A percentile compares a stretch with the other conserved stretches of the same genome.
Conservation (phyloP, 2,113 vertebrate genomes). For the Leiothrix lutea region DNA sequence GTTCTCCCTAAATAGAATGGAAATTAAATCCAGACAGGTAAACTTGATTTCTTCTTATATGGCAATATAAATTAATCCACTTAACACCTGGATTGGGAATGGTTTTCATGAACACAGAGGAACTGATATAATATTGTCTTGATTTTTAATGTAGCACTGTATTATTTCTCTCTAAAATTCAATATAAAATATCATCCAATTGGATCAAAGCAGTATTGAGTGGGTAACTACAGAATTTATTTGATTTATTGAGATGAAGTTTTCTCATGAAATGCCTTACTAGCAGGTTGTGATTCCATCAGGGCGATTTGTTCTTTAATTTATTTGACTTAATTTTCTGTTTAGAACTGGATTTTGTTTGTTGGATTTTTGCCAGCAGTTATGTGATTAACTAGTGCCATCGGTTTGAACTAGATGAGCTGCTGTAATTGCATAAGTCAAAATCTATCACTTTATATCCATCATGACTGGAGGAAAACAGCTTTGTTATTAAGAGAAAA, state of each 20-base stretch:
- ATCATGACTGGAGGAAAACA: not conserved
- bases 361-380: not conserved
- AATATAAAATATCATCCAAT: not conserved
- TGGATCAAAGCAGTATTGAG: not conserved
- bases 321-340: conserved; percentile 17
- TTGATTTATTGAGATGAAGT: not conserved
- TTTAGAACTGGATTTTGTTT: not conserved
- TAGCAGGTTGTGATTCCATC: not conserved
- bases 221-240: not conserved
- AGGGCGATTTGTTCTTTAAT: not conserved
- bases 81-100: not conserved
- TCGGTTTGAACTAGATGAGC: not conserved
- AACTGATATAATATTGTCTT: not conserved
- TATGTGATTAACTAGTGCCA: not conserved
- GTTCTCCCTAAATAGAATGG: not conserved
- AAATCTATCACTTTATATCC: not conserved
- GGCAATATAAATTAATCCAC: not conserved
- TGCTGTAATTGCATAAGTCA: not conserved
- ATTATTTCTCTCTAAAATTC: not conserved
- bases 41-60: not conserved
- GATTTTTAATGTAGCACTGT: not conserved
- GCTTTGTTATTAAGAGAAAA: not conserved
- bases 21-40: not conserved
- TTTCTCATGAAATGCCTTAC: not conserved
- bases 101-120: not conserved